Conservation (phyloP, 2,113 vertebrate genomes). For the Ciconia boyciana region DNA sequence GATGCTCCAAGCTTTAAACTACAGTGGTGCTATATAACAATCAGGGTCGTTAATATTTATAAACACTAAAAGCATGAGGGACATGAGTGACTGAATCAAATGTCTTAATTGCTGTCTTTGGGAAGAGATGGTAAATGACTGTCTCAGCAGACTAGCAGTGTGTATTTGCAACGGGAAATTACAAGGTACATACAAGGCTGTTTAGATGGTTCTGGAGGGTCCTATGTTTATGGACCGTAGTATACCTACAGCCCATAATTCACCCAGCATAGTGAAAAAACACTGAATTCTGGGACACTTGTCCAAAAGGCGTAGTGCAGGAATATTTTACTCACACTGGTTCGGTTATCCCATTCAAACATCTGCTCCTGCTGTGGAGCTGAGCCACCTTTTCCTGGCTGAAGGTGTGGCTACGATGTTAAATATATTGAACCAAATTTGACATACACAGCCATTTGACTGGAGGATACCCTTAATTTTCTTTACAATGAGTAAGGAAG, state of each 20-base stretch:
- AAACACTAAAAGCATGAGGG: not conserved
- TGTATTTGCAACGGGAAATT: not conserved
- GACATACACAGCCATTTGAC: not conserved
- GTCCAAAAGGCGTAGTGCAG: not conserved
- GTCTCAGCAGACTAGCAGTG: not conserved
- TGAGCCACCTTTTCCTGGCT: not conserved
- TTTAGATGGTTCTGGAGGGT: not conserved
- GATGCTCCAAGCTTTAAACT: not conserved
- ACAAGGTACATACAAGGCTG: not conserved
- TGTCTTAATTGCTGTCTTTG: not conserved
- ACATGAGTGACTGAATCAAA: not conserved
- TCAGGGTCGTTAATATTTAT: not conserved
- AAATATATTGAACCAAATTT: not conserved
- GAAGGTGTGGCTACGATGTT: not conserved
- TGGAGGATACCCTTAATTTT: not conserved
- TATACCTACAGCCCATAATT: not conserved
- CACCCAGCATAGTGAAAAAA: not conserved
- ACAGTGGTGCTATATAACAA: not conserved
- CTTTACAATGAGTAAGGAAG: not conserved
- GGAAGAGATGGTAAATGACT: not conserved
- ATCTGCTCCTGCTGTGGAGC: not conserved
- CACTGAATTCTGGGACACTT: not conserved
- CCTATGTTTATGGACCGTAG: not conserved
- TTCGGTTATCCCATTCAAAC: not conserved
- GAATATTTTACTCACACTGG: not conserved